Base-by-base conservation (phyloP, 2,113 vertebrate genomes). In the Naja naja region DNA sequence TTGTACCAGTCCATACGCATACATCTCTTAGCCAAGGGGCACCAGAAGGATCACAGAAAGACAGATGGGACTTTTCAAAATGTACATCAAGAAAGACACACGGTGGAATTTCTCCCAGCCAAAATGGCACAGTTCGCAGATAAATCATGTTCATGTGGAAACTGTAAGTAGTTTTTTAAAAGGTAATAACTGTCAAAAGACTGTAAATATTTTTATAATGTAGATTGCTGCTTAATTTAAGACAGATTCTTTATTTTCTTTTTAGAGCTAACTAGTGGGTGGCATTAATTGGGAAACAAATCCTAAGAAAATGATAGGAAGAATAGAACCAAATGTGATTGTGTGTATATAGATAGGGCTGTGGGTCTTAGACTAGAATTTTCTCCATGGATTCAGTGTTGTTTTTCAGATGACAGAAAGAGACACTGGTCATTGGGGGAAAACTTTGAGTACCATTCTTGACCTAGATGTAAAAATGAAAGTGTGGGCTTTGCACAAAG, bases 11-110 rank as follows among this genome's bases (percentile, higher is more conserved):
- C 90, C 90, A 91, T 91, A 91, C 85, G 90, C 90, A 91, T 74
- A 55, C 87, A 89, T 43, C n/a, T 89, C 64, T 55, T 34, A 54
- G 60, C 87, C 87, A 81, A 92, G 87, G 58, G 87, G 60, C 91
- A 81, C 34, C 60, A 74, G 87, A 89, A 92, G 87, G 49, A 89
- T 45, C 25, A 1, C 52, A 16, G 11, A 53, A 56, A 88, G 64
- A 81, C 87, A 92, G 87, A 85, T 89, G 87, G 87, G 91, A 81
- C 87, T 10, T 30, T 92, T 81, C 91, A 81, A 34, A n/a, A 85
- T 39, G 45, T 23, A 55, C 60, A 34, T 85, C 91, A 85, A 74
- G 87, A 47, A 56, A 89, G 87, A n/a, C 60, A n/a, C 87, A 56
- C 10, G 0, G 60, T 56, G 91, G n/a, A 55, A 89, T 43, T 43